phyloP scores from a whole-genome alignment of 2,888 invertebrate species.

The Dynastes tityus region DNA sequence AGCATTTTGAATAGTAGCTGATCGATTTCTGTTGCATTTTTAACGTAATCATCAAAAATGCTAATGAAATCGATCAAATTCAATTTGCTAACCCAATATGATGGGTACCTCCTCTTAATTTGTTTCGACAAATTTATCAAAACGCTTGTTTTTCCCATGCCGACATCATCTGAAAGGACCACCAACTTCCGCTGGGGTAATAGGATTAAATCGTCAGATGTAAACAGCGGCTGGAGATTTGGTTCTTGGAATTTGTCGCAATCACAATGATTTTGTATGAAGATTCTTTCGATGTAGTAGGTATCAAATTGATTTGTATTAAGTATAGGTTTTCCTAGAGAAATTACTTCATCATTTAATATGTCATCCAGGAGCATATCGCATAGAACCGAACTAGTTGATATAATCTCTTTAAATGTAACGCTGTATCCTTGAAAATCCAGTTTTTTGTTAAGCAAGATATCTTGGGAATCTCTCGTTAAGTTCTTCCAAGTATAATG shows the following conservation, averaged over 20 bases:
- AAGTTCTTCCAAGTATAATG: slow-evolving; percentile 6
- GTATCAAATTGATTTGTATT: too few relatives aligned
- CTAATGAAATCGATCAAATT: not conserved
- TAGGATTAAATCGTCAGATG: not conserved
- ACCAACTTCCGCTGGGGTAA: not conserved
- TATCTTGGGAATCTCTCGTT: not conserved
- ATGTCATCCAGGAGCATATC: too few relatives aligned
- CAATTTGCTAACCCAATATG: not conserved
- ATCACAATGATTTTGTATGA: too few relatives aligned
- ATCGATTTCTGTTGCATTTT: not conserved
- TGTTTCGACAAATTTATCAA: not conserved
- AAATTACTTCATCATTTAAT: too few relatives aligned
- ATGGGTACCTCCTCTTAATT: not conserved
- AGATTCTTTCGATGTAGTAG: too few relatives aligned
- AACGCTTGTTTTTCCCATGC: slow-evolving; percentile 6
- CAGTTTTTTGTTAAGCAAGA: not conserved
- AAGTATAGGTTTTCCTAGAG: too few relatives aligned
- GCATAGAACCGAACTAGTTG: too few relatives aligned
- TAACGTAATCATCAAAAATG: not conserved
- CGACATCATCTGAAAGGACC: not conserved
- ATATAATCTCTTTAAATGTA: too few relatives aligned
- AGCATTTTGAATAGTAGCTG: not conserved
- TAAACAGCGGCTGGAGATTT: too few relatives aligned
- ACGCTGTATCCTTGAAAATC: slow-evolving; percentile 1
- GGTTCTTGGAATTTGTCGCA: too few relatives aligned